Percentiles rank a stretch among this genome's conserved stretches.
Conservation (phyloP, 2,797 vertebrate species). For the Heterohyrax brucei region DNA sequence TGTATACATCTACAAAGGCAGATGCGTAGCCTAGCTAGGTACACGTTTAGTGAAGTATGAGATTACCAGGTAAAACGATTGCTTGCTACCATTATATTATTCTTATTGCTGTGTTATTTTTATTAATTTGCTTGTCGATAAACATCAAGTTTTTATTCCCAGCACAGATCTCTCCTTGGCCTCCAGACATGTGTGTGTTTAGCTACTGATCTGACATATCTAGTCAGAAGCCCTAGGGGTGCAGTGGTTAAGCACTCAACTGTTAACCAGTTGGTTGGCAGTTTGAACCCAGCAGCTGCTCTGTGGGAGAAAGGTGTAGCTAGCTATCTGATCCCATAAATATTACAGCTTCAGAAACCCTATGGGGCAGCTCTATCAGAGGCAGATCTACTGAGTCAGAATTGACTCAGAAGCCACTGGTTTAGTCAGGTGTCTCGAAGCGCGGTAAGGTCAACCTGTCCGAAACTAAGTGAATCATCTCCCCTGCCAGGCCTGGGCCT, state of each 20-base stretch:
- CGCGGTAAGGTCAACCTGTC: background rate
- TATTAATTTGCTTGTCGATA: background rate
- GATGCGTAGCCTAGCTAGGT: background rate
- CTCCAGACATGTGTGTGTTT: background rate
- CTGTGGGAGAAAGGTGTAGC: background rate
- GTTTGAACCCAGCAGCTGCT: background rate
- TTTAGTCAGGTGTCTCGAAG: background rate
- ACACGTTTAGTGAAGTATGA: background rate
- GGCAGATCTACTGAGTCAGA: background rate
- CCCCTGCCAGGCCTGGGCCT: background rate
- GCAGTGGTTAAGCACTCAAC: background rate
- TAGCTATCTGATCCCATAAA: background rate
- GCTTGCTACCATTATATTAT: background rate
- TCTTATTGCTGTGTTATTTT: background rate
- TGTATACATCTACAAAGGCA: background rate
- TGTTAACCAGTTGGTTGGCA: background rate
- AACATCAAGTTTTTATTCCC: background rate
- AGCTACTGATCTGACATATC: background rate
- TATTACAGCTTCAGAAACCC: background rate
- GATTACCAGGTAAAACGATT: background rate
- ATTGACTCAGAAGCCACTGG: background rate
- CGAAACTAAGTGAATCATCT: background rate
- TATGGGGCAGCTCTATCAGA: background rate
- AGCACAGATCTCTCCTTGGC: slow-evolving; percentile 14
- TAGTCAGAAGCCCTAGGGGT: background rate